Evolutionary conservation across 2,888 invertebrate genomes (phyloP), one percentile per base, ranked within the genome.

Genomic region (Agrotis segetum): DNA sequence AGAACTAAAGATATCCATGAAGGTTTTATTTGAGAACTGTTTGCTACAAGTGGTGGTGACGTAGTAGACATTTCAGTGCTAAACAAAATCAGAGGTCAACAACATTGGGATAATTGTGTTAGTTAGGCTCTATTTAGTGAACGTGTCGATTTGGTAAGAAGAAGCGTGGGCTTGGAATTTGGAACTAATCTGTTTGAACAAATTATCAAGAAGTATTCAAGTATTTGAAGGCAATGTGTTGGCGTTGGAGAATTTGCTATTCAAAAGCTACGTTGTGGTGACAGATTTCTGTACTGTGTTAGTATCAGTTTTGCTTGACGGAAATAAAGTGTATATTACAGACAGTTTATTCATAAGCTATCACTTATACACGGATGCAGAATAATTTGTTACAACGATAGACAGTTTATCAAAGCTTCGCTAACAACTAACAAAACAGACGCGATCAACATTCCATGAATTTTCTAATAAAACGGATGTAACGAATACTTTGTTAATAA

Each of bases 11-110:
- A 66, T 66, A 63, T 63, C 44, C 40, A 29, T 21, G 56, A 63
- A 70, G 65, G 63, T 78, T 80, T 59, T 60, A 70, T 74, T 63
- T 34, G 19, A 47, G 60, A 49, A 79, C 29, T 49, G 55, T 47
- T 60, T 66, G 56, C n/a, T n/a, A n/a, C 64, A 67, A 60, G 59
- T 79, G 65, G 55, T 53, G 62, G 55, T 77, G 67, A 73, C 77
- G 78, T 50, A 67, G 78, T 50, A 67, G 21, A 50, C 4, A 65
- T 21, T 77, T 68, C 81, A 74, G 59, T 21, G 69, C 73, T 82
- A 82, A 82, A 67, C 11, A 75, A 56, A 29, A 53, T 13, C 13
- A 64, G 66, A 79, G 82, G 82, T 82, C 81, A 82, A 79, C 64
- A 79, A 74, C 68, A 77, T 68, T 62, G 59, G 58, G 56, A 56